Conservation (phyloP, 2,888 invertebrate genomes). For the Lingula anatina region DNA sequence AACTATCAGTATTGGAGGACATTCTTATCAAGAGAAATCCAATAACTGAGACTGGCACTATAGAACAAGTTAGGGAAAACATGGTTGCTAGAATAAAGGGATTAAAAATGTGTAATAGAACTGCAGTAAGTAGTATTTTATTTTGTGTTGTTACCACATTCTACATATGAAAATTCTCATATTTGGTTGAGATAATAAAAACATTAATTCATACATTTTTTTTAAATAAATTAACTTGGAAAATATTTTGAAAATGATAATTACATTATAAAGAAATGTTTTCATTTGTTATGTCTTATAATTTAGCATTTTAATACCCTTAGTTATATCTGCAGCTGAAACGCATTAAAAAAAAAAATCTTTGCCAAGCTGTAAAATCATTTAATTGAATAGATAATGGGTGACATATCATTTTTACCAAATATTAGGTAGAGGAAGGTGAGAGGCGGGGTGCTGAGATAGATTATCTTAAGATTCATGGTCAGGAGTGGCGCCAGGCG, state of each 20-base stretch:
- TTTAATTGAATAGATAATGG: too few relatives aligned
- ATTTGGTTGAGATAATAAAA: neutral
- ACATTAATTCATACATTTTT: neutral
- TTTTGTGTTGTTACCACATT: neutral
- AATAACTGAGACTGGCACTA: conserved; percentile 59
- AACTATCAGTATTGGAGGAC: conserved; percentile 64
- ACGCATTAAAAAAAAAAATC: too few relatives aligned
- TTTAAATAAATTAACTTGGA: neutral
- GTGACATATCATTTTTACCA: too few relatives aligned
- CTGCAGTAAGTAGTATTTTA: conserved; percentile 18
- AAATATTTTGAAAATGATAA: neutral
- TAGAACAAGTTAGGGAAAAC: conserved; percentile 72
- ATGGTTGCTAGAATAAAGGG: conserved; percentile 75
- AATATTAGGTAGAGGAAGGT: too few relatives aligned
- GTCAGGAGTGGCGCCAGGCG: conserved; percentile 52
- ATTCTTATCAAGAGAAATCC: conserved; percentile 63
- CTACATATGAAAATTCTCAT: neutral
- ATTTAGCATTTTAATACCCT: neutral
- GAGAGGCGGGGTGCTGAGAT: conserved; percentile 83
- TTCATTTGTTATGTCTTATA: neutral
- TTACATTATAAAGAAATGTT: neutral
- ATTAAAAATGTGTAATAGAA: conserved; percentile 57
- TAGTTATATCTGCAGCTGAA: neutral
- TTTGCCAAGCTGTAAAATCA: too few relatives aligned
- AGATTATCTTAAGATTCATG: conserved; percentile 82